Evolutionary conservation across 2,797 vertebrate species (phyloP).

Genomic region (Mormyrus proboscirostris): DNA sequence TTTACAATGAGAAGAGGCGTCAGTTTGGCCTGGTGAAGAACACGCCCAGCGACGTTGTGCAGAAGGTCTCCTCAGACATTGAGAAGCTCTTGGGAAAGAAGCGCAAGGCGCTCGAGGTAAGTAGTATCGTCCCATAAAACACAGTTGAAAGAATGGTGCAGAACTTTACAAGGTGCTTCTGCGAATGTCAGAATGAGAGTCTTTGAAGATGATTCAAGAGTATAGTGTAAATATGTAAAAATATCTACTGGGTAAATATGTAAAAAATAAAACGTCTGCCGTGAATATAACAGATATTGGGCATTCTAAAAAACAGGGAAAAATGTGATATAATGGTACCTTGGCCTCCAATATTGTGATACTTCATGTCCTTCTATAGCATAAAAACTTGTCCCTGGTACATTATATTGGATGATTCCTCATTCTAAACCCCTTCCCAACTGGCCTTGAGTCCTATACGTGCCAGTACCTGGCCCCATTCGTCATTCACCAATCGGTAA

Average conservation of each 20-base stretch:
- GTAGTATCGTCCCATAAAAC: conserved; percentile 20
- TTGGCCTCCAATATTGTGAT: not conserved
- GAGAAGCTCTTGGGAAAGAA: conserved; percentile 94
- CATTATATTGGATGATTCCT: not conserved
- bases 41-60: conserved; percentile 81
- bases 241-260: not conserved
- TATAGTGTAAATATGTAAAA: not conserved
- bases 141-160: not conserved
- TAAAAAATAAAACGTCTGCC: not conserved
- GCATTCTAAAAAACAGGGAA: too few relatives aligned
- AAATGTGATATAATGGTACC: not conserved
- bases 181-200: not conserved
- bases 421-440: not conserved
- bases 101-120: conserved; percentile 89
- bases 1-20: conserved; percentile 87
- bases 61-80: conserved; percentile 89
- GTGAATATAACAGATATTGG: not conserved
- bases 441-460: not conserved
- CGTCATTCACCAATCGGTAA: not conserved
- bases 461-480: not conserved
- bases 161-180: not conserved
- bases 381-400: not conserved
- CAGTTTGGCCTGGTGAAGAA: conserved; percentile 87
- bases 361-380: not conserved
- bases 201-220: not conserved